Conservation (phyloP, 2,113 vertebrate species). For the Amphiprion percula region DNA sequence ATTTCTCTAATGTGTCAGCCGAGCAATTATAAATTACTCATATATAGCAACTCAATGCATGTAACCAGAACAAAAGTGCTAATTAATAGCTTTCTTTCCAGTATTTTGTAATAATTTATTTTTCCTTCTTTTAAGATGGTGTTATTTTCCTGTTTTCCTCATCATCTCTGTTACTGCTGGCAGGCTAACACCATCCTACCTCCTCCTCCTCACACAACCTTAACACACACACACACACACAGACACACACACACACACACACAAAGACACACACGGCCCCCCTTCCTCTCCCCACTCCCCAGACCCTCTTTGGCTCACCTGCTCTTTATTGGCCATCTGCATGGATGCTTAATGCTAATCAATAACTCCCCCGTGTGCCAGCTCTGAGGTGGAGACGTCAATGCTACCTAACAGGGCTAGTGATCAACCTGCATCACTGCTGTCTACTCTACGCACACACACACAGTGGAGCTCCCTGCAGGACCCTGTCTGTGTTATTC, state of each 20-base stretch:
- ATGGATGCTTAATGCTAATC: slow-evolving; percentile 82
- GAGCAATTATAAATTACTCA: neutral
- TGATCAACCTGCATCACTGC: slow-evolving; percentile 74
- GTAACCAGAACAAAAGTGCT: neutral
- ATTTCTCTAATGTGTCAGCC: neutral
- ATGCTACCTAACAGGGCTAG: slow-evolving; percentile 76
- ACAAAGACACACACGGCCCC: neutral
- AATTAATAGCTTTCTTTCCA: no score
- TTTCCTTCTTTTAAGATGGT: neutral
- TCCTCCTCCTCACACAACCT: neutral
- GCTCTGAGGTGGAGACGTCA: slow-evolving; percentile 77
- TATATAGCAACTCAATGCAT: neutral
- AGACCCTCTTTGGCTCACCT: slow-evolving; percentile 70
- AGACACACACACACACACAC: slow-evolving; percentile 28
- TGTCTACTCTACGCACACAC: slow-evolving; percentile 50
- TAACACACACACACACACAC: slow-evolving; percentile 19
- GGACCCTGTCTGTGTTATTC: slow-evolving; percentile 67
- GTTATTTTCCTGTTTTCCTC: slow-evolving; percentile 27
- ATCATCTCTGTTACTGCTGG: slow-evolving; percentile 29
- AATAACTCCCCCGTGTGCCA: slow-evolving; percentile 78
- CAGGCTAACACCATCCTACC: neutral
- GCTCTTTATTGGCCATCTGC: slow-evolving; percentile 80
- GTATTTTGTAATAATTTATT: neutral
- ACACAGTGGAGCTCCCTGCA: slow-evolving; percentile 56
- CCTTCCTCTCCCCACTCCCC: slow-evolving; percentile 25